Base-by-base conservation (phyloP, 2,888 invertebrate genomes). In the Pseudococcus jackbeardsleyi region DNA sequence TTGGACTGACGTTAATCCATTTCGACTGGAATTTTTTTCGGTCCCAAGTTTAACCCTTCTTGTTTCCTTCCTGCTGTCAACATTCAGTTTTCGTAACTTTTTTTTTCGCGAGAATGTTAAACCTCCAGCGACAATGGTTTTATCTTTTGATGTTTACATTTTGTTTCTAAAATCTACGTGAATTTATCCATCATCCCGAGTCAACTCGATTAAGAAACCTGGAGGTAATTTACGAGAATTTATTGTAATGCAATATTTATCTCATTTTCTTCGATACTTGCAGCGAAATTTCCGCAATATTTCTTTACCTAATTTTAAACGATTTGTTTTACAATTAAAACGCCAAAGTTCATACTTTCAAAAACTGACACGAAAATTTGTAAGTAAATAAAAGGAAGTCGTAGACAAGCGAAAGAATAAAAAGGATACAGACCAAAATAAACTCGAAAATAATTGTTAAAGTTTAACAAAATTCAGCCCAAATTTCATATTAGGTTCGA, bases 361-460 rank as follows among this genome's bases (percentile, higher is more conserved):
- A 39, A 77, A 77, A 39, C 33, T 3, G 5, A n/a, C 77, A 17
- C n/a, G 17, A 42, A 77, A 77, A 77, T 77, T 39, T 39, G 8
- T 77, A 77, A 39, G 64, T 64, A 64, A 64, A 77, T 64, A 77
- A 77, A 33, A 72, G 26, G 72, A 72, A 77, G 39, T 77, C 17
- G 64, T 3, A 22, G 15, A 64, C 19, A 59, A 59, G n/a, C 5
- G 42, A 42, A 42, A 42, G 42, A n/a, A 59, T 15, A 9, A 72
- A 72, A 72, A 72, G 72, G 72, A 72, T 33, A 17, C 77, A 33
- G n/a, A 17, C 39, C 17, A 77, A 39, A 77, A 77, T 77, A 77
- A 77, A 77, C 39, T 64, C 39, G n/a, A 39, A 77, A 77, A 77
- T 77, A 77, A 77, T 39, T 39, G 39, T 77, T 39, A 77, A 77